Percentiles rank a stretch among this genome's conserved stretches.
Conservation (phyloP, 2,797 vertebrate genomes). For the Rachycentron canadum region DNA sequence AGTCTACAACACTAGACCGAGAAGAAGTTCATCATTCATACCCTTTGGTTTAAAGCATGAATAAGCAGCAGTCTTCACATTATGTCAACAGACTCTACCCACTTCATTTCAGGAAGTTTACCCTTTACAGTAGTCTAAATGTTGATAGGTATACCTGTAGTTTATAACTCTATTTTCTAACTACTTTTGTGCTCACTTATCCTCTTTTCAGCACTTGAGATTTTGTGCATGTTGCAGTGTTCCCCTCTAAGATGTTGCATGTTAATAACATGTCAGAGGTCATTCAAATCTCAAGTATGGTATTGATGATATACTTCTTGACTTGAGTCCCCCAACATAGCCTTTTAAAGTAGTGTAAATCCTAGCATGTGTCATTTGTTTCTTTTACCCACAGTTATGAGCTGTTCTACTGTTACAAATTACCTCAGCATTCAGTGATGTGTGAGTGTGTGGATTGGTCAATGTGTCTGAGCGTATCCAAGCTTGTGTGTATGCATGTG, state of each 20-base stretch:
- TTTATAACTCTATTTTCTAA: not conserved
- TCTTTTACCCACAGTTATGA: conserved; percentile 76
- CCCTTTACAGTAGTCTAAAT: conserved; percentile 8
- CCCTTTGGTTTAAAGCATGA: conserved; percentile 27
- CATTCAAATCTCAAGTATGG: conserved; percentile 36
- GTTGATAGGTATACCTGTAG: conserved; percentile 18
- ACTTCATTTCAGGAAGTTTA: conserved; percentile 18
- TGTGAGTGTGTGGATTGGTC: conserved; percentile 50
- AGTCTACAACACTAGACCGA: conserved; percentile 8
- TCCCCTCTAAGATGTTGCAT: conserved; percentile 2
- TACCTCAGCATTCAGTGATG: conserved; percentile 83
- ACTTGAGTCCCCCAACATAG: conserved; percentile 46
- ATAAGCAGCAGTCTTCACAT: conserved; percentile 4
- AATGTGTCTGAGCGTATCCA: conserved; percentile 66
- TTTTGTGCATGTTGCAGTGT: conserved; percentile 19
- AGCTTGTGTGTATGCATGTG: conserved; percentile 48
- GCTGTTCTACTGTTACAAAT: conserved; percentile 80
- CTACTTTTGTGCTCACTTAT: conserved; percentile 31
- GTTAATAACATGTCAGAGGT: conserved; percentile 48
- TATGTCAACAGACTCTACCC: conserved; percentile 22
- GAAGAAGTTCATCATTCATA: conserved; percentile 11
- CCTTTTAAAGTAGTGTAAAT: conserved; percentile 81
- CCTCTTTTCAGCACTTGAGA: conserved; percentile 17
- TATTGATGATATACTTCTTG: conserved; percentile 49
- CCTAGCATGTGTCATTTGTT: conserved; percentile 77